These are phyloP conservation scores for Anguilla marmorata DNA, from an alignment of 2,797 vertebrate genomes.

Conservation along the genomic window DNA sequence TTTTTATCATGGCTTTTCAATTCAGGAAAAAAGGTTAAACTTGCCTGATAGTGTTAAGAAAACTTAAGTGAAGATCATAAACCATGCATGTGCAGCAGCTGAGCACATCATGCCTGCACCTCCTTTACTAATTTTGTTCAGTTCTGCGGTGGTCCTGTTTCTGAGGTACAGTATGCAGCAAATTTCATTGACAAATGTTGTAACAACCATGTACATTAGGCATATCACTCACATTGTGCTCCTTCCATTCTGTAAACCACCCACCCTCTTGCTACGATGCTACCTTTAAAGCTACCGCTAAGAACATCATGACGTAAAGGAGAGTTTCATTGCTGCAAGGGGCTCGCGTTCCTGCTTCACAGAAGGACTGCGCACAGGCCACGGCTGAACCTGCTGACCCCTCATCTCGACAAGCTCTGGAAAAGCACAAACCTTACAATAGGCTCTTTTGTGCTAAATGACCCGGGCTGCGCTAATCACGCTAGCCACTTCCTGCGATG, in stretches of 20 bases:
- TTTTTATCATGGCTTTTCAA: too few species aligned
- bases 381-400: constrained; percentile 8
- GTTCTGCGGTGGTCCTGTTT: neutral
- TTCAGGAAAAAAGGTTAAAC: too few species aligned
- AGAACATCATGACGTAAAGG: neutral
- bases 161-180: neutral
- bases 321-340: neutral
- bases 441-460: constrained; percentile 66
- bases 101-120: too few species aligned
- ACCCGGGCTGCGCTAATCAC: constrained; percentile 63
- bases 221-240: too few species aligned
- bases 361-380: neutral
- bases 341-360: neutral
- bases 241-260: neutral
- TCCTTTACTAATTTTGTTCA: too few species aligned
- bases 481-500: constrained; percentile 44
- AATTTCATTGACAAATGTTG: neutral
- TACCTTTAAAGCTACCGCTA: neutral
- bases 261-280: neutral
- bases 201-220: too few species aligned
- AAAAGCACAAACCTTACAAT: constrained; percentile 64
- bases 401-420: constrained; percentile 35
- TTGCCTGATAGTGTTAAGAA: too few species aligned
- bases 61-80: too few species aligned
- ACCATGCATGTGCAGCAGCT: too few species aligned